Evolutionary conservation across 2,113 vertebrate genomes (phyloP).

Genomic region (Platysternon megacephalum): DNA sequence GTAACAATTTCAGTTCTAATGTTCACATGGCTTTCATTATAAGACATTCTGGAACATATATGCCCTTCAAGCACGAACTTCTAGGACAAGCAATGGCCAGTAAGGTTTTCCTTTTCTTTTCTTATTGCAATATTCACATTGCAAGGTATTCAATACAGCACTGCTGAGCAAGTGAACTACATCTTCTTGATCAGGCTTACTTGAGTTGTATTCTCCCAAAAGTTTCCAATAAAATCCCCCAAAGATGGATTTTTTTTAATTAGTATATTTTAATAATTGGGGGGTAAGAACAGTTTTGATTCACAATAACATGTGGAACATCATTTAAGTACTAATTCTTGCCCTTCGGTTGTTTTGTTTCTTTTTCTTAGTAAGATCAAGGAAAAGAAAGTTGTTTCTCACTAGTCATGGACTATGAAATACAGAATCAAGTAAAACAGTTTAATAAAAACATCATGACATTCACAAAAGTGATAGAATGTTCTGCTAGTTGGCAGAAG

Average conservation of each 20-base stretch:
- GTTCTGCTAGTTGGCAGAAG: constrained; percentile 23
- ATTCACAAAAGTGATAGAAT: neutral
- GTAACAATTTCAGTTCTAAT: neutral
- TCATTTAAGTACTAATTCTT: neutral
- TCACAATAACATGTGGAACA: neutral
- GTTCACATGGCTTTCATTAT: neutral
- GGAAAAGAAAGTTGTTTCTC: neutral
- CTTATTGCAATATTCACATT: neutral
- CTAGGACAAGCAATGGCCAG: neutral
- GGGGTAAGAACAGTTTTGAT: neutral
- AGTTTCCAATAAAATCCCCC: neutral
- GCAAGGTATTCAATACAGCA: neutral
- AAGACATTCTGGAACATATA: neutral
- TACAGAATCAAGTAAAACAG: neutral
- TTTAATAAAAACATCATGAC: neutral
- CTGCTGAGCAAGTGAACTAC: neutral
- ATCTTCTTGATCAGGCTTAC: neutral
- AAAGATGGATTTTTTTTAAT: neutral
- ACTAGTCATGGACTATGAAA: neutral
- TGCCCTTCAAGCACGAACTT: neutral
- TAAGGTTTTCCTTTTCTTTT: neutral
- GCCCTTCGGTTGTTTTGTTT: neutral
- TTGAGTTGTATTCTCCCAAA: neutral
- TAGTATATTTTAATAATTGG: neutral
- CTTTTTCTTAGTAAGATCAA: neutral